phyloP scores from a whole-genome alignment of 2,797 vertebrate genomes.

The Phataginus tetradactyla region DNA sequence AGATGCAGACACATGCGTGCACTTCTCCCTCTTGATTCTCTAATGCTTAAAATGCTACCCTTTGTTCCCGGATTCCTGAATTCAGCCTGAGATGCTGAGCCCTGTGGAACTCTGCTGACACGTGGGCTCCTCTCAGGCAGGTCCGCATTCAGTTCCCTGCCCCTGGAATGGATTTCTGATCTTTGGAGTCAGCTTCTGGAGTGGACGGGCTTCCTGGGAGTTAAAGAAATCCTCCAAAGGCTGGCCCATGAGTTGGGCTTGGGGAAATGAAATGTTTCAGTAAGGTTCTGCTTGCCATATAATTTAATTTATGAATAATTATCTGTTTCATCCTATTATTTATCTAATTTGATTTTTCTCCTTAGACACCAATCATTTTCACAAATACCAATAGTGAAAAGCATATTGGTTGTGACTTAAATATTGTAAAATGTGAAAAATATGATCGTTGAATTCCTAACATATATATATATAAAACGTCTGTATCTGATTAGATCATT shows the following conservation, averaged over 20 bases:
- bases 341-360: slow-evolving; percentile 4
- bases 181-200: not conserved
- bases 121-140: not conserved
- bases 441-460: not conserved
- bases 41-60: not conserved
- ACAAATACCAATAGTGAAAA: not conserved
- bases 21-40: not conserved
- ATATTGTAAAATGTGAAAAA: not conserved
- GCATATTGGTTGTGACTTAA: not conserved
- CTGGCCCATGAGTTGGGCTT: not conserved
- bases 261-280: not conserved
- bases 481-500: not conserved
- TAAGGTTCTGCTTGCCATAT: not conserved
- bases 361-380: not conserved
- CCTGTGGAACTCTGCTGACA: not conserved
- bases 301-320: not conserved
- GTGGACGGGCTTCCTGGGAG: not conserved
- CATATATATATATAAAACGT: not conserved
- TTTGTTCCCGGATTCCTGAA: not conserved
- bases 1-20: not conserved
- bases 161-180: not conserved
- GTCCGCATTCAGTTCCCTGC: not conserved
- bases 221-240: not conserved
- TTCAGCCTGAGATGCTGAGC: not conserved
- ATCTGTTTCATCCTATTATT: not conserved